Evolutionary conservation across 2,797 vertebrate species (phyloP).

Genomic region (Luscinia luscinia): DNA sequence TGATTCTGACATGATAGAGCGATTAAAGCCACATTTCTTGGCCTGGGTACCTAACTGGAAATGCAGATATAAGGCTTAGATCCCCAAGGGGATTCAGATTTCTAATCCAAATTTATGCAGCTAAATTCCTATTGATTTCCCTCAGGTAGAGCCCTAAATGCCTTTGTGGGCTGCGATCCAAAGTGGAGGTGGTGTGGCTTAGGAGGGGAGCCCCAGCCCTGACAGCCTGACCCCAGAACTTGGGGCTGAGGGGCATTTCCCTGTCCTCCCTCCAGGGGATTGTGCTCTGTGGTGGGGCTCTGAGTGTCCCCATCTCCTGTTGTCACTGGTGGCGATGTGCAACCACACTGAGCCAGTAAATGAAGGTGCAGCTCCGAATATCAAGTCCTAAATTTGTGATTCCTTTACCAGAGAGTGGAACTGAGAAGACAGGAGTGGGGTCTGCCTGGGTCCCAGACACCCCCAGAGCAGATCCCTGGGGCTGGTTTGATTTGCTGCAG

Average conservation of each 20-base stretch:
- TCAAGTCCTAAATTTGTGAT: accelerated
- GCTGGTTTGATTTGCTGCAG: not conserved
- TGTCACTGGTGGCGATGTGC: not conserved
- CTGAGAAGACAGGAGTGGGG: not conserved
- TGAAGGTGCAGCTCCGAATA: not conserved
- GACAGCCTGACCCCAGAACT: not conserved
- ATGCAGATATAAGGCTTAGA: conserved; percentile 46
- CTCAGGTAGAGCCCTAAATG: conserved; percentile 50
- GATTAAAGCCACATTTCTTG: conserved; percentile 68
- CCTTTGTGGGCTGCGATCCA: not conserved
- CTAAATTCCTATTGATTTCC: conserved; percentile 70
- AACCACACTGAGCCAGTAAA: not conserved
- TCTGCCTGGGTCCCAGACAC: not conserved
- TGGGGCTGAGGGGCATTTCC: not conserved
- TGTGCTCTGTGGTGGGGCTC: accelerated
- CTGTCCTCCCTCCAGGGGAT: not conserved
- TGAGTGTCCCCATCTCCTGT: not conserved
- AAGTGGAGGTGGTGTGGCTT: not conserved
- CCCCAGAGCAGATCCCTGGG: not conserved
- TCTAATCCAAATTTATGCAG: conserved; percentile 67
- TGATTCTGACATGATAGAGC: conserved; percentile 62
- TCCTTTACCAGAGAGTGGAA: accelerated
- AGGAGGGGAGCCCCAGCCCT: not conserved
- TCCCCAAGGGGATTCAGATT: conserved; percentile 15
- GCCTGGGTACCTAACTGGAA: conserved; percentile 36